A percentile compares a stretch with the other conserved stretches of the same genome.
These are phyloP conservation scores for Cichlasoma orientale DNA, from an alignment of 2,797 vertebrate species.

Conservation along the genomic window DNA sequence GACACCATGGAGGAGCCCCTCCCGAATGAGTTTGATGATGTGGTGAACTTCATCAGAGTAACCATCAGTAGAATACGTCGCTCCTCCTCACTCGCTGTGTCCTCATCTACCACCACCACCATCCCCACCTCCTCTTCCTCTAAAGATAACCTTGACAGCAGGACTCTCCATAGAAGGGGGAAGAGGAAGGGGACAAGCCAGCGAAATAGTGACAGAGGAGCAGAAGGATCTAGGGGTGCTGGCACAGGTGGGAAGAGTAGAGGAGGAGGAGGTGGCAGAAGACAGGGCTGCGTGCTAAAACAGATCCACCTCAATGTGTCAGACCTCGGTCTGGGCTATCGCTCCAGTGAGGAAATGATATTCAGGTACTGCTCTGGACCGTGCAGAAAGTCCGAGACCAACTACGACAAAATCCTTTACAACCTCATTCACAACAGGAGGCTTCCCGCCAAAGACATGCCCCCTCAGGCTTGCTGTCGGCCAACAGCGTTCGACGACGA, in stretches of 20 bases:
- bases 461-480: conserved; percentile 83
- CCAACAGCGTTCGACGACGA: conserved; percentile 92
- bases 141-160: conserved; percentile 65
- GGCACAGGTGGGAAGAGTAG: conserved; percentile 20
- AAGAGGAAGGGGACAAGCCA: conserved; percentile 67
- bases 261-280: conserved; percentile 78
- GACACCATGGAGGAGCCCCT: conserved; percentile 83
- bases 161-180: conserved; percentile 79
- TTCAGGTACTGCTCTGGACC: conserved; percentile 95
- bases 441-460: conserved; percentile 83
- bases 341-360: conserved; percentile 92
- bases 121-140: conserved; percentile 68
- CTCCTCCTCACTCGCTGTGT: conserved; percentile 74
- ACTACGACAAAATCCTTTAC: conserved; percentile 93
- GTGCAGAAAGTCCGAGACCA: conserved; percentile 89
- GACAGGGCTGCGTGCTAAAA: conserved; percentile 87
- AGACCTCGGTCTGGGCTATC: conserved; percentile 92
- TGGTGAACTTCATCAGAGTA: conserved; percentile 90
- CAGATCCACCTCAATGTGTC: conserved; percentile 93
- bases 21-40: conserved; percentile 83
- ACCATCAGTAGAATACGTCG: conserved; percentile 88
- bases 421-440: conserved; percentile 86
- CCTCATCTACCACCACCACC: conserved; percentile 42
- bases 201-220: conserved; percentile 48
- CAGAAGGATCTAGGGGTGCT: conserved; percentile 12